Evolutionary conservation across 2,888 invertebrate genomes (phyloP).

Genomic region (Megaustenia siamemsis): DNA sequence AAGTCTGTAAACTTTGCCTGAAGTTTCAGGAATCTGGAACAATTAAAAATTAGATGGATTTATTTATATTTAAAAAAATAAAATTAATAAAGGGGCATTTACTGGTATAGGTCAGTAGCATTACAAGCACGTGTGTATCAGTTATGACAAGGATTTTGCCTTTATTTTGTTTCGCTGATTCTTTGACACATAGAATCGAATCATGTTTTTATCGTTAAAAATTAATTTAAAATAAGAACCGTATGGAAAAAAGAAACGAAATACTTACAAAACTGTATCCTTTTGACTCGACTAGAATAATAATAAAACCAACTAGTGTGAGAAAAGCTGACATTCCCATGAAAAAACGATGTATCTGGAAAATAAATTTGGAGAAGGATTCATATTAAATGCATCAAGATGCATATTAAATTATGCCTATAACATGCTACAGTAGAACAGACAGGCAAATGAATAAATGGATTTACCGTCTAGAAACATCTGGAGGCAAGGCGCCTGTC

Average conservation of each 20-base stretch:
- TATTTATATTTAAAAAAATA: not conserved
- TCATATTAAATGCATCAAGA: no score
- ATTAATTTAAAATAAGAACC: not conserved
- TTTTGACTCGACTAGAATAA: slow-evolving; percentile 50
- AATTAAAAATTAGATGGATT: not conserved
- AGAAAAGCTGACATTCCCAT: slow-evolving; percentile 48
- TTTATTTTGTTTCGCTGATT: no score
- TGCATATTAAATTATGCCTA: no score
- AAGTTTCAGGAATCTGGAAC: slow-evolving; percentile 47
- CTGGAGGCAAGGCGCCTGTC: no score
- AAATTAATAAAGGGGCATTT: not conserved
- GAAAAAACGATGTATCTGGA: slow-evolving; percentile 54
- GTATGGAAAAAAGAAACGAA: not conserved
- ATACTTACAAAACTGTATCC: slow-evolving; percentile 52
- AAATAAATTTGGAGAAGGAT: no score
- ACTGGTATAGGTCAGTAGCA: no score
- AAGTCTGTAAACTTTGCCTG: slow-evolving; percentile 46
- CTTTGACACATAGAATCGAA: not conserved
- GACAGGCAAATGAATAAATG: no score
- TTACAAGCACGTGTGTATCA: no score
- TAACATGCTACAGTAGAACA: no score
- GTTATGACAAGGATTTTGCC: no score
- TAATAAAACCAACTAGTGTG: slow-evolving; percentile 41
- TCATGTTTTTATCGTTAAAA: not conserved
- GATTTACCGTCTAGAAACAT: no score